Evolutionary conservation across 2,797 vertebrate genomes (phyloP), one percentile per base, ranked within the genome.

Genomic region (Eulemur coronatus): DNA sequence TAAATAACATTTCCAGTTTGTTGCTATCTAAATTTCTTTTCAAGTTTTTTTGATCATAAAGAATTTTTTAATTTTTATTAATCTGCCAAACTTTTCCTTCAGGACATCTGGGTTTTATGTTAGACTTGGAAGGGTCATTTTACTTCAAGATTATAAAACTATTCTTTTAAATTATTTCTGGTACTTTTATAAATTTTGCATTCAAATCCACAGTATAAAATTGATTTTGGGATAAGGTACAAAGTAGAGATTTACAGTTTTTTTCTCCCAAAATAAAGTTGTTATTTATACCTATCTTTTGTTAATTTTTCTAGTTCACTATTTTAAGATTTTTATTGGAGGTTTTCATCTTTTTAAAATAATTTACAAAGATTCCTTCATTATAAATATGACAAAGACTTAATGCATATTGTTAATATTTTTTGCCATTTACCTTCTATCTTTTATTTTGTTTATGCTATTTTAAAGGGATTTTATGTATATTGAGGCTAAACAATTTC

Each of bases 311-410:
- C 57, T 73, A 75, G 3, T 55, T 9, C 52, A 63, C 22, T 61
- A 59, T 38, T 75, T 67, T 13, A 95, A 59, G 17, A 61, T 59
- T 81, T 94, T 67, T 76, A 81, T 41, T 80, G 38, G 22, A 88
- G 28, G 30, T 30, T 85, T 91, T 84, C n/a, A 57, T 57, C 22
- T 91, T 96, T 79, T 52, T 33, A 89, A 94, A 63, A 84, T 61
- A 73, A 70, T n/a, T 80, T 88, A 75, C 57, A 79, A 92, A 28
- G 24, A 79, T 88, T 89, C 15, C 59, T 52, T 84, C 43, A 82
- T 90, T 79, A 70, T 69, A 79, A 82, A 55, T 57, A 70, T 30
- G 92, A 86, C 28, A 70, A 84, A 79, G 48, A 15, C 9, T 72
- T 91, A 93, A 89, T 30, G 65, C 2, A 69, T n/a, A 28, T 35